Conservation (phyloP, 2,797 vertebrate species). For the Mormyrus proboscirostris region DNA sequence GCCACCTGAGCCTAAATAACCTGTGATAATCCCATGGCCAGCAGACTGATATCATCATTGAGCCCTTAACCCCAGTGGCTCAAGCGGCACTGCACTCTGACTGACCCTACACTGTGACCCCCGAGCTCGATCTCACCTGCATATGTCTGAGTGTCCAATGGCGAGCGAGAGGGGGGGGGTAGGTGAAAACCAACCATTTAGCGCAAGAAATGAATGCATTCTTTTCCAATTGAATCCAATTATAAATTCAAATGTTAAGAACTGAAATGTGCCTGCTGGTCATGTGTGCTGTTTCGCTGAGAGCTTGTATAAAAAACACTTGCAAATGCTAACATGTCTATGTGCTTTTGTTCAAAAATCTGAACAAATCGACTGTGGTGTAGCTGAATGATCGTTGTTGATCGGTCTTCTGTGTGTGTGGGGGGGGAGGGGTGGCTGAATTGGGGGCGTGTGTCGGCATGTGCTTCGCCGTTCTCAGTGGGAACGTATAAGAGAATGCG, state of each 20-base stretch:
- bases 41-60: not conserved
- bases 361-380: not conserved
- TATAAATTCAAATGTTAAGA: not conserved
- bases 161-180: not conserved
- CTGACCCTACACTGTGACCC: not conserved
- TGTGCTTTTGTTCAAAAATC: not conserved
- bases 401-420: conserved; percentile 17
- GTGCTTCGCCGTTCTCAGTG: conserved; percentile 38
- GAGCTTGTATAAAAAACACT: not conserved
- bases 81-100: not conserved
- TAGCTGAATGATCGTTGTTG: not conserved
- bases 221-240: too few relatives aligned
- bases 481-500: conserved; percentile 55
- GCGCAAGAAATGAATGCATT: not conserved
- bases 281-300: not conserved
- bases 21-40: not conserved
- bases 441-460: conserved; percentile 30
- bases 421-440: not conserved
- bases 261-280: not conserved
- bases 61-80: not conserved
- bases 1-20: not conserved
- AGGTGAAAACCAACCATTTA: not conserved
- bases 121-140: not conserved
- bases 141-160: not conserved
- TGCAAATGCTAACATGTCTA: not conserved